Evolutionary conservation across 1,140 invertebrate genomes (phyloP), one percentile per base, ranked within the genome.

Genomic region (Drosophila elegans): DNA sequence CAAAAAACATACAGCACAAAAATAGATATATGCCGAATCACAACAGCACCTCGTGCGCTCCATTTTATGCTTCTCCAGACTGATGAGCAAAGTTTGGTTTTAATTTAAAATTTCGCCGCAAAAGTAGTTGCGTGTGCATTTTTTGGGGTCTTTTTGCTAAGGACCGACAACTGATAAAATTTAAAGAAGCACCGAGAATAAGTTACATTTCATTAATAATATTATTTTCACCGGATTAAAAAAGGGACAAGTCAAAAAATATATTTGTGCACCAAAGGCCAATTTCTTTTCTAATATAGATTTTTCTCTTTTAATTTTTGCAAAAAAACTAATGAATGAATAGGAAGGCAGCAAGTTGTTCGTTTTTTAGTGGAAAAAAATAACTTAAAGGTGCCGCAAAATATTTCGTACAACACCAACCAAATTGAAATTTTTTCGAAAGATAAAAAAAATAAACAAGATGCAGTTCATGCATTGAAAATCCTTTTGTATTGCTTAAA

Each of bases 21-120:
- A 41, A 53, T 38, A 48, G 56, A 74, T 76, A 67, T 76, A 56
- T 76, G 74, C 73, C 54, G 60, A 76, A 68, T 76, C 74, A 51
- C 74, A 60, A 41, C 72, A 60, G 75, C 69, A 80, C 41, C 51
- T 53, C 59, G 36, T 74, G 56, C 25, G 57, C 29, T 36, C 13
- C 55, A 59, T 36, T 59, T 32, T 44, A 16, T 27, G 16, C 49
- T 36, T 13, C 34, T 10, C 13, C 54, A 59, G 56, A 41, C 54
- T 80, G 78, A 78, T 86, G 79, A 57, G 61, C 55, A 86, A 86
- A 86, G 79, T 86, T 86, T 88, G 78, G 34, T 63, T 86, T 83
- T 88, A 55, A 83, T 86, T 88, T 68, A 82, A 76, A 74, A 42
- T 71, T 66, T 62, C 12, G 21, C n/a, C 27, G 11, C 63, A 29